Base-by-base conservation (phyloP, 37 sponge, comb jelly and placozoan species). In the Mnemiopsis leidyi region DNA sequence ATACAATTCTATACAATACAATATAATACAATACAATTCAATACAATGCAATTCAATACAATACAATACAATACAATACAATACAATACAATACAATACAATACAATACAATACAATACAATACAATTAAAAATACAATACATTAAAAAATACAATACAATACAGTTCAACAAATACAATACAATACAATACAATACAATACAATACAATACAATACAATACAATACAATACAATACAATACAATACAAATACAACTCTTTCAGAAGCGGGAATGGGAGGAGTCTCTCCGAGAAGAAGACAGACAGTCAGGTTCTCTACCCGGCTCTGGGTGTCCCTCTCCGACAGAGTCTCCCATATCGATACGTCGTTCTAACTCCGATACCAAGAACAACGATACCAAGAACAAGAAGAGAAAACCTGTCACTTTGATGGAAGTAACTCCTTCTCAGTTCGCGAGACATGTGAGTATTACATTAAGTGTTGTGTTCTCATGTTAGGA, bases 261-360 rank as follows among this genome's bases (percentile, higher is more conserved):
- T 31, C 79, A 77, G 79, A 77, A 85, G 26, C 39, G 35, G 16
- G 90, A 85, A 26, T 85, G 90, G 90, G 90, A 85, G 7, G 90
- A 85, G 90, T 85, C 90, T 85, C 90, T 85, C 13, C 7, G 61
- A 39, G 90, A 85, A 21, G 90, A 85, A 3, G 90, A 85, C 48
- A 1, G 90, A 13, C 40, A 38, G 26, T 37, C 90, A 32, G 90
- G 90, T 1, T 85, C 90, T 26, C 48, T 85, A n/a, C 90, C 90
- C 0, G 90, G 90, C 0, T 85, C 90, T 7, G 90, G 90, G 30
- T 85, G 61, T 25, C 33, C 33, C 90, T 85, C 90, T 25, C 90
- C 90, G 29, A n/a, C 90, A 23, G 90, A 40, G 25, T 85, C 90
- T 25, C 90, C 90, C 0, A 29, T 85, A 2, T 9, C 36, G 2